Evolutionary conservation across 2,797 vertebrate species (phyloP).

Genomic region (Fistularia tabacaria): DNA sequence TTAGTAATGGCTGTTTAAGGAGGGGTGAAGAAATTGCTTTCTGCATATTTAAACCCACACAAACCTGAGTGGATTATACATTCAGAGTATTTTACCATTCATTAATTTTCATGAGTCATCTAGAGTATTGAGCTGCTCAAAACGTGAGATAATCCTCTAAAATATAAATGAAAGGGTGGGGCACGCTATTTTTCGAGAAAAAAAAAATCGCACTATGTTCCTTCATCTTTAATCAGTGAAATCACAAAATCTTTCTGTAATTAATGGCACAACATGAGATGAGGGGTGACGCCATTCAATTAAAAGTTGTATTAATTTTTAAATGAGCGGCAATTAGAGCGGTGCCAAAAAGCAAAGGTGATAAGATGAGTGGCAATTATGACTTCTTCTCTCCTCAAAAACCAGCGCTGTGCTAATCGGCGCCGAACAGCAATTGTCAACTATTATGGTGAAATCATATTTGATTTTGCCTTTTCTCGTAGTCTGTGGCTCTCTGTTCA

Average conservation of each 20-base stretch:
- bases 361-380: conserved; percentile 71
- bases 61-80: conserved; percentile 1
- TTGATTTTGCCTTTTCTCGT: neutral
- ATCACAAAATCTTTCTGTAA: conserved; percentile 58
- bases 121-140: conserved; percentile 3
- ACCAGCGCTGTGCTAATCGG: conserved; percentile 65
- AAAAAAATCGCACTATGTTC: conserved; percentile 23
- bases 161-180: conserved; percentile 29
- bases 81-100: neutral
- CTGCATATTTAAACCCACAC: conserved; percentile 7
- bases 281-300: conserved; percentile 60
- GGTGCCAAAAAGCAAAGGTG: conserved; percentile 60
- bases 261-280: conserved; percentile 68
- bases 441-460: conserved; percentile 1
- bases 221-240: conserved; percentile 50
- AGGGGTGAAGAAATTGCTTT: neutral
- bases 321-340: conserved; percentile 72
- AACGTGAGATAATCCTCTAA: conserved; percentile 17
- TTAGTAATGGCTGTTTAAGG: neutral
- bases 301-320: conserved; percentile 73
- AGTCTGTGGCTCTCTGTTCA: no score
- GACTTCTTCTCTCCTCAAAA: conserved; percentile 58
- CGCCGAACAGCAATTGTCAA: conserved; percentile 51
- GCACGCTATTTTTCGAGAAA: conserved; percentile 25
- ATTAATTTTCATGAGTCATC: conserved; percentile 6